A percentile compares a stretch with the other conserved stretches of the same genome.
These are phyloP conservation scores for Norana najaformis DNA, from an alignment of 2,888 invertebrate species.

Conservation along the genomic window DNA sequence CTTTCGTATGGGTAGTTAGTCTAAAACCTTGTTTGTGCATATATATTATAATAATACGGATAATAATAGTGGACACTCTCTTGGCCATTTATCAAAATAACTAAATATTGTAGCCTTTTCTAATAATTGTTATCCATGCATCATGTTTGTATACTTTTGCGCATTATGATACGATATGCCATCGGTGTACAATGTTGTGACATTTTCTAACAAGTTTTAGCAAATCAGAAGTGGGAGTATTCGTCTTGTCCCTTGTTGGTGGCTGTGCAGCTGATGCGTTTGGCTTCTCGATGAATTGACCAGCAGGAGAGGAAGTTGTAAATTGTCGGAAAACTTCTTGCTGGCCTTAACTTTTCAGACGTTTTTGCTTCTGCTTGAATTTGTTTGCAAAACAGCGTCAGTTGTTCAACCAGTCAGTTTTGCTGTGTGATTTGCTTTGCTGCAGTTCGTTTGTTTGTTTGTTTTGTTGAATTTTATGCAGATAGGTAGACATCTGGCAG, in stretches of 20 bases:
- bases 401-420: background rate
- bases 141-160: slow-evolving; percentile 8
- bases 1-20: slow-evolving; percentile 22
- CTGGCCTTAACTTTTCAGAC: background rate
- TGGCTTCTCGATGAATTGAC: slow-evolving; percentile 2
- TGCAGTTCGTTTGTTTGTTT: background rate
- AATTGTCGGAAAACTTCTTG: slow-evolving; percentile 3
- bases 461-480: background rate
- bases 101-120: slow-evolving; percentile 24
- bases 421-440: slow-evolving; percentile 1
- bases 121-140: slow-evolving; percentile 14
- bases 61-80: slow-evolving; percentile 15
- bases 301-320: background rate
- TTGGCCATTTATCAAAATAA: background rate
- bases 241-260: background rate
- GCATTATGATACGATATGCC: background rate
- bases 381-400: background rate
- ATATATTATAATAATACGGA: slow-evolving; percentile 3
- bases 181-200: slow-evolving; percentile 21
- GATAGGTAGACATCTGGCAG: slow-evolving; percentile 5
- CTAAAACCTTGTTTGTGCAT: slow-evolving; percentile 7
- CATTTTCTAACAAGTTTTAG: slow-evolving; percentile 17
- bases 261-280: background rate
- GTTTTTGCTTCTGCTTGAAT: slow-evolving; percentile 5
- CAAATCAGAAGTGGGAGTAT: background rate